Percentiles rank a stretch among this genome's conserved stretches.
Conservation (phyloP, 1,140 invertebrate species). For the Panulirus ornatus region DNA sequence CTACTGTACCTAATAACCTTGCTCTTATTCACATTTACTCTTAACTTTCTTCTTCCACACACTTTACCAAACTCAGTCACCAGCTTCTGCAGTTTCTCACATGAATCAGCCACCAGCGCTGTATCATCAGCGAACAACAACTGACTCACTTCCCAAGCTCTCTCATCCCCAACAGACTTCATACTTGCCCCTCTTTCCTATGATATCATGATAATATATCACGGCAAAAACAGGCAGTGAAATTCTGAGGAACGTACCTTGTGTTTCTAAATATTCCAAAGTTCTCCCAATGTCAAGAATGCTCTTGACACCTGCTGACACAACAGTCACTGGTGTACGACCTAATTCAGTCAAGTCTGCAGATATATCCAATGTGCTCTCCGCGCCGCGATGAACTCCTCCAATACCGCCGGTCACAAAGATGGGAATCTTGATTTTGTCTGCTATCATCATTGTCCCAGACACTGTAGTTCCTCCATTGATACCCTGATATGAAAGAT, state of each 20-base stretch:
- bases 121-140: too few species aligned
- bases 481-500: conserved; percentile 79
- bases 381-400: conserved; percentile 94
- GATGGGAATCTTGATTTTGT: conserved; percentile 89
- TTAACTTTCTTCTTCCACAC: too few species aligned
- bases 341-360: conserved; percentile 96
- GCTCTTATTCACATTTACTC: too few species aligned
- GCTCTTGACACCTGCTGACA: conserved; percentile 97
- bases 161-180: too few species aligned
- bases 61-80: too few species aligned
- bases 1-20: too few species aligned
- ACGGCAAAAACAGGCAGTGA: too few species aligned
- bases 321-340: conserved; percentile 90
- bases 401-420: conserved; percentile 96
- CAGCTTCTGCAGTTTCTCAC: too few species aligned
- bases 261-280: conserved; percentile 90
- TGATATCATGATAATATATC: too few species aligned
- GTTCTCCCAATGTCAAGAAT: conserved; percentile 97
- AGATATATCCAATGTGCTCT: conserved; percentile 93
- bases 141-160: too few species aligned
- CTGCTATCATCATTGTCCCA: conserved; percentile 92
- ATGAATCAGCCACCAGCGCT: too few species aligned
- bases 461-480: conserved; percentile 98
- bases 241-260: conserved; percentile 47
- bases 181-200: too few species aligned